A percentile compares a stretch with the other conserved stretches of the same genome.
Evolutionary conservation across 1,140 invertebrate species (phyloP).

Genomic region (Hyposmocoma kahamanoa): DNA sequence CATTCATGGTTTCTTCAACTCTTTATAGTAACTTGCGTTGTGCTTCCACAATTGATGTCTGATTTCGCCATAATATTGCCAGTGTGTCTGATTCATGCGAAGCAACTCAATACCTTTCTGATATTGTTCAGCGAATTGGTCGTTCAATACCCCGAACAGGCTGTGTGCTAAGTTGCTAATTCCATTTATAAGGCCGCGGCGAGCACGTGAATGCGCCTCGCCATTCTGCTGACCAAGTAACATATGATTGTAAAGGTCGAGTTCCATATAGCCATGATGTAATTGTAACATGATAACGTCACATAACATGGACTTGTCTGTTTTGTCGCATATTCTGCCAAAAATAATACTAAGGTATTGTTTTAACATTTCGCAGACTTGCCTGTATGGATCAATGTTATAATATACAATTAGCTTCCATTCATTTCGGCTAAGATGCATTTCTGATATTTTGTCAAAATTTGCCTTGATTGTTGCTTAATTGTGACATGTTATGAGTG

Average conservation of each 20-base stretch:
- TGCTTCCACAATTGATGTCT: conserved; percentile 5
- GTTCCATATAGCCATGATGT: not conserved
- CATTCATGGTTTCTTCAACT: conserved; percentile 1
- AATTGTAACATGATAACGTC: not conserved
- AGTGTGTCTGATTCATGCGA: conserved; percentile 1
- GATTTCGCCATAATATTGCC: conserved; percentile 2
- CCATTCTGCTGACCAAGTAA: not conserved
- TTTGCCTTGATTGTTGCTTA: conserved; percentile 1
- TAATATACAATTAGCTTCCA: conserved; percentile 5
- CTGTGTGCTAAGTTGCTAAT: conserved; percentile 4
- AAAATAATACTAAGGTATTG: not conserved
- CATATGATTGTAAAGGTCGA: not conserved
- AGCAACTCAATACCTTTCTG: conserved; percentile 1
- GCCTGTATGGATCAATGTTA: conserved; percentile 2
- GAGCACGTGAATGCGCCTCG: not conserved
- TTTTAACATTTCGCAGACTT: not conserved
- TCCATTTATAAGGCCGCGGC: conserved; percentile 4
- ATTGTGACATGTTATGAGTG: not conserved
- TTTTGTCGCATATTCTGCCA: not conserved
- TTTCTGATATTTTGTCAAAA: conserved; percentile 1
- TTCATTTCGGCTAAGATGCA: not conserved
- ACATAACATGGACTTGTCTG: not conserved
- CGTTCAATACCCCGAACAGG: conserved; percentile 7
- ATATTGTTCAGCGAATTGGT: conserved; percentile 6
- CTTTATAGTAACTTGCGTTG: conserved; percentile 3